Evolutionary conservation across 2,797 vertebrate species (phyloP).

Genomic region (Poecilia gillii): DNA sequence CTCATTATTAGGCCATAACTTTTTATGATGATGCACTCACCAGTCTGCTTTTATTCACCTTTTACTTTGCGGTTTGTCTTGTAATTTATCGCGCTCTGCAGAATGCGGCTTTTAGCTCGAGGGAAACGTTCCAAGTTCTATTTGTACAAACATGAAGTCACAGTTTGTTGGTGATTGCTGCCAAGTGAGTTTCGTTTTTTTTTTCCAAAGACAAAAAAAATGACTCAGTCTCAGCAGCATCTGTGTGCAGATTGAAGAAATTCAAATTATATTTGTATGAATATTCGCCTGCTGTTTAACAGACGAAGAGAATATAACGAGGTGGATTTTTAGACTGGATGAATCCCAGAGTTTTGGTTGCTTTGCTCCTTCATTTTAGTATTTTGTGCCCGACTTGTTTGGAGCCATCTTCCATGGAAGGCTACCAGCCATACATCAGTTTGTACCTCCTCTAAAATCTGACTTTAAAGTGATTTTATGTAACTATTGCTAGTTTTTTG

Average conservation of each 20-base stretch:
- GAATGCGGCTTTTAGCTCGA: not conserved
- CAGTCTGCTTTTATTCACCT: not conserved
- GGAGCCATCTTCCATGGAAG: not conserved
- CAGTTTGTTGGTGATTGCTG: slow-evolving; percentile 15
- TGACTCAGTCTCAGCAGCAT: not conserved
- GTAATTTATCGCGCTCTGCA: slow-evolving; percentile 7
- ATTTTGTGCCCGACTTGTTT: not conserved
- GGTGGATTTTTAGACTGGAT: not conserved
- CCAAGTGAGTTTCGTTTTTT: slow-evolving; percentile 1
- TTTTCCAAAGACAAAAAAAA: not conserved
- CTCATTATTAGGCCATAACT: not conserved
- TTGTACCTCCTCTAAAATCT: not conserved
- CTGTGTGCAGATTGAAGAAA: slow-evolving; percentile 16
- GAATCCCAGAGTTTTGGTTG: not conserved
- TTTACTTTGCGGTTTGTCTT: slow-evolving; percentile 7
- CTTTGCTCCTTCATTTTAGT: not conserved
- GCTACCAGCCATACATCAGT: not conserved
- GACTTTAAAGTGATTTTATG: not conserved
- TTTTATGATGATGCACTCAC: not conserved
- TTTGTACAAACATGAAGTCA: not conserved
- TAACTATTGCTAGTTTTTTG: not conserved
- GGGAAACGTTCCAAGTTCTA: not conserved
- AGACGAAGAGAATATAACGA: not conserved
- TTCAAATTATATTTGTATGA: not conserved
- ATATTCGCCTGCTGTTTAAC: slow-evolving; percentile 10